These are phyloP conservation scores for Temnothorax rugatulus DNA, from an alignment of 2,888 invertebrate genomes.

Conservation along the genomic window DNA sequence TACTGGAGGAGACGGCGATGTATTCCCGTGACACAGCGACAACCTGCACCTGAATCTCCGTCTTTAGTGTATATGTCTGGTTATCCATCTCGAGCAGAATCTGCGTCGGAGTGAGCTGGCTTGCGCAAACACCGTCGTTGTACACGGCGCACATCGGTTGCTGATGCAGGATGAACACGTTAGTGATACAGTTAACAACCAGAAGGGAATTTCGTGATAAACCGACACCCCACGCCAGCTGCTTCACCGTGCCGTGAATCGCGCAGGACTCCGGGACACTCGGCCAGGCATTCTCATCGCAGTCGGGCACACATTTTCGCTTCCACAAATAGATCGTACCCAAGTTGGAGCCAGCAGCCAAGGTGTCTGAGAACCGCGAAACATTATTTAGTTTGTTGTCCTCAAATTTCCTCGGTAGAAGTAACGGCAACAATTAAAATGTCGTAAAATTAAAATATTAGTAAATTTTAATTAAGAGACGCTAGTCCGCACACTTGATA, in stretches of 20 bases:
- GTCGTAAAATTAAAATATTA: not conserved
- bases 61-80: conserved; percentile 87
- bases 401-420: not conserved
- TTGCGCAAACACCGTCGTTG: conserved; percentile 92
- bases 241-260: conserved; percentile 93
- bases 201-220: conserved; percentile 91
- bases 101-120: conserved; percentile 94
- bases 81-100: conserved; percentile 89
- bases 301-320: conserved; percentile 83
- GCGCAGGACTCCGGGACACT: conserved; percentile 84
- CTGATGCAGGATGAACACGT: conserved; percentile 95
- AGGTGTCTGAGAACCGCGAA: conserved; percentile 87
- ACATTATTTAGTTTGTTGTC: not conserved
- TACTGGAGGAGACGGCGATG: conserved; percentile 93
- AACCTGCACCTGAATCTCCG: conserved; percentile 92
- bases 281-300: conserved; percentile 91
- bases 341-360: conserved; percentile 96
- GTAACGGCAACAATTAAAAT: not conserved
- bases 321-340: conserved; percentile 97
- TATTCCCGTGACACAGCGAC: conserved; percentile 92
- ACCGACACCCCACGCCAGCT: conserved; percentile 93
- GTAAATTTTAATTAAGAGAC: not conserved
- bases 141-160: conserved; percentile 94
- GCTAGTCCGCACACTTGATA: not conserved
- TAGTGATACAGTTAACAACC: conserved; percentile 94